phyloP scores from a whole-genome alignment of 2,888 invertebrate species.

The Leucoma salicis region DNA sequence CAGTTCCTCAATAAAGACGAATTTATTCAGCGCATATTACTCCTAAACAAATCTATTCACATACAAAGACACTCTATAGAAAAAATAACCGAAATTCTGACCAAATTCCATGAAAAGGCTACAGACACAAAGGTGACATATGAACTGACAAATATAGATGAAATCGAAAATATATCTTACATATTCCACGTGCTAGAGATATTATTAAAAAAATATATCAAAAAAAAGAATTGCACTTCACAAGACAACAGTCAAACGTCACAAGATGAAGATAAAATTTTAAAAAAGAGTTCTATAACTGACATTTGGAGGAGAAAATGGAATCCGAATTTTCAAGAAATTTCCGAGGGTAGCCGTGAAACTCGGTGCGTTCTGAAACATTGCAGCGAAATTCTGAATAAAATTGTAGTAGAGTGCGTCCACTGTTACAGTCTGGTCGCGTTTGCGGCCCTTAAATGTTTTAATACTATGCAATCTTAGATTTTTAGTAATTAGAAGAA shows the following conservation, averaged over 20 bases:
- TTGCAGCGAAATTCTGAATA: conserved; percentile 58
- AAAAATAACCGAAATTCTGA: conserved; percentile 50
- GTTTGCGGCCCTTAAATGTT: conserved; percentile 63
- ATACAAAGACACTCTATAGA: conserved; percentile 58
- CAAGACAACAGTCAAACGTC: conserved; percentile 36
- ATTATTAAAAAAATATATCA: conserved; percentile 46
- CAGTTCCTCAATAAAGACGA: conserved; percentile 63
- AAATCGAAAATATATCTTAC: conserved; percentile 55
- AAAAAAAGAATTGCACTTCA: conserved; percentile 24
- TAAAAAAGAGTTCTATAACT: conserved; percentile 53
- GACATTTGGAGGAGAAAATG: conserved; percentile 70
- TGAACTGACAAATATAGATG: conserved; percentile 45
- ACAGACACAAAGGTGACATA: conserved; percentile 30
- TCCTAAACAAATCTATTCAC: conserved; percentile 58
- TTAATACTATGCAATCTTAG: conserved; percentile 60
- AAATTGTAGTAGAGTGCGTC: conserved; percentile 57
- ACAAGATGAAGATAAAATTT: conserved; percentile 38
- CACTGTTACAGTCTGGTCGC: conserved; percentile 60
- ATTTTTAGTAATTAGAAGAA: no score
- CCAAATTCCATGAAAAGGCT: conserved; percentile 37
- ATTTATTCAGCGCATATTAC: conserved; percentile 46
- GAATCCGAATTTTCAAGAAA: conserved; percentile 46
- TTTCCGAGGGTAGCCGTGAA: conserved; percentile 33
- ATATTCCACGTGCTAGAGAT: conserved; percentile 58
- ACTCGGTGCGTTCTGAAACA: conserved; percentile 43